These are phyloP conservation scores for Zosterops lateralis DNA, from an alignment of 2,113 vertebrate species.

Conservation along the genomic window DNA sequence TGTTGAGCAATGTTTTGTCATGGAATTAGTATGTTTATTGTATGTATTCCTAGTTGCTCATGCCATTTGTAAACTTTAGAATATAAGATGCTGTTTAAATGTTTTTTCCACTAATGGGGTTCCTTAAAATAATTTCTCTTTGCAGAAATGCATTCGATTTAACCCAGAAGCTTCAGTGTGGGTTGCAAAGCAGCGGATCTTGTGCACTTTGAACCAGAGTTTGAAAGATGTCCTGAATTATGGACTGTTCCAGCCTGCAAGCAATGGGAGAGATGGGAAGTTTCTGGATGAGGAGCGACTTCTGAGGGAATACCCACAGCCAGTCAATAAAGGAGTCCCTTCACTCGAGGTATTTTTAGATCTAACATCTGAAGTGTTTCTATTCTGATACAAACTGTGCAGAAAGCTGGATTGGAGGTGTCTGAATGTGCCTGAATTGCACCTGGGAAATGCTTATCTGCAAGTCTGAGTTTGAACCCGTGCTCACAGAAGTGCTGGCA, in stretches of 20 bases:
- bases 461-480: background rate
- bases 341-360: constrained; percentile 83
- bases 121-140: background rate
- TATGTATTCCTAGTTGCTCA: background rate
- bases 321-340: constrained; percentile 83
- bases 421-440: background rate
- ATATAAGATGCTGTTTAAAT: background rate
- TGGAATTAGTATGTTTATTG: background rate
- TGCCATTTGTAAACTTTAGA: background rate
- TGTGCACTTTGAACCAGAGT: constrained; percentile 89
- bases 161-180: constrained; percentile 89
- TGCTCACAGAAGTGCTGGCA: background rate
- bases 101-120: background rate
- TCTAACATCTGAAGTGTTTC: background rate
- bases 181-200: constrained; percentile 89
- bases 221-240: constrained; percentile 95
- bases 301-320: constrained; percentile 89
- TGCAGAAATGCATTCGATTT: constrained; percentile 94
- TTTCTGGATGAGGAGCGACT: constrained; percentile 92
- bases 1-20: background rate
- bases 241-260: constrained; percentile 91
- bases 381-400: background rate
- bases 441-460: background rate
- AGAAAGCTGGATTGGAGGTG: background rate
- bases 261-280: constrained; percentile 85